phyloP scores from a whole-genome alignment of 2,888 invertebrate genomes.

The Azorinus chamasolen region DNA sequence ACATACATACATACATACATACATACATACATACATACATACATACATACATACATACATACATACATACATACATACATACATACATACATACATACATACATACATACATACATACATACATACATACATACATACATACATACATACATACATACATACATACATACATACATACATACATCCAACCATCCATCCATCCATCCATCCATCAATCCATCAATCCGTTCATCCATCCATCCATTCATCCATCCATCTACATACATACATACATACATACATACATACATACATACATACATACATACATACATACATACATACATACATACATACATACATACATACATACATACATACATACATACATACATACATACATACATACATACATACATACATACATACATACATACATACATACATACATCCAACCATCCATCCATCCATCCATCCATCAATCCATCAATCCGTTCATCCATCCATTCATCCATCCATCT shows the following conservation, averaged over 20 bases:
- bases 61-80: conserved; percentile 20
- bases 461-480: too few species aligned
- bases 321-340: conserved; percentile 1
- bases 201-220: conserved; percentile 12
- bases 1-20: conserved; percentile 6
- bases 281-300: conserved; percentile 13
- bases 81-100: conserved; percentile 15
- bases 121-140: conserved; percentile 17
- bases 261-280: conserved; percentile 18
- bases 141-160: conserved; percentile 20
- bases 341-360: conserved; percentile 4
- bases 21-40: conserved; percentile 25
- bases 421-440: not conserved
- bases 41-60: conserved; percentile 18
- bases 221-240: conserved; percentile 11
- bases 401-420: not conserved
- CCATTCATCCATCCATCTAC: conserved; percentile 10
- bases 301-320: conserved; percentile 5
- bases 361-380: conserved; percentile 3
- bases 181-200: conserved; percentile 16
- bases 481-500: too few species aligned
- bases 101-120: conserved; percentile 22
- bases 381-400: conserved; percentile 2
- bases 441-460: too few species aligned
- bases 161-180: conserved; percentile 23